Evolutionary conservation across 2,113 vertebrate genomes (phyloP).

Genomic region (Prunella fulvescens): DNA sequence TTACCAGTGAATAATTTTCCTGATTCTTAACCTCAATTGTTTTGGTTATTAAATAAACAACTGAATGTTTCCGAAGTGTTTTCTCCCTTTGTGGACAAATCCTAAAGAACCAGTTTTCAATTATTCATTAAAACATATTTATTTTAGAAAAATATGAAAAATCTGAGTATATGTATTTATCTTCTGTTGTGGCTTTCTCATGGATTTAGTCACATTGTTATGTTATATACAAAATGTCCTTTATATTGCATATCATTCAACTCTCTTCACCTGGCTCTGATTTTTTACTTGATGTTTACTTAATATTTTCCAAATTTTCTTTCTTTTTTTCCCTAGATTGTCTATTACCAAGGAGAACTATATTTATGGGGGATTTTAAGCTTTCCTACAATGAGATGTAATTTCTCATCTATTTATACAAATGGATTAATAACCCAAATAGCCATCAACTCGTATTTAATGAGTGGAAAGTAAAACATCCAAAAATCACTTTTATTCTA

Average conservation of each 20-base stretch:
- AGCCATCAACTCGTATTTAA: background rate
- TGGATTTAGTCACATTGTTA: background rate
- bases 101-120: background rate
- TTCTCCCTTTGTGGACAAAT: background rate
- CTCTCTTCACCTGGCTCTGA: background rate
- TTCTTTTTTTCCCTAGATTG: background rate
- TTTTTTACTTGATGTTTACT: background rate
- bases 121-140: background rate
- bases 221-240: background rate
- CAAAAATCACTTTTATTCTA: background rate
- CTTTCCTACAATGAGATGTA: background rate
- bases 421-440: background rate
- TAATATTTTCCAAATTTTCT: background rate
- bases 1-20: background rate
- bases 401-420: background rate
- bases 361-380: background rate
- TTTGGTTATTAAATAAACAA: background rate
- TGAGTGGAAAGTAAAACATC: background rate
- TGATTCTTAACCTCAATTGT: background rate
- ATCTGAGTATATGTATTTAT: background rate
- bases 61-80: background rate
- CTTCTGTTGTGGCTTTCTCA: background rate
- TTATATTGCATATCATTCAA: background rate
- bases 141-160: background rate
- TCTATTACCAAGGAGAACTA: background rate